Conservation (phyloP, 2,888 invertebrate genomes). For the Colostygia pectinataria region DNA sequence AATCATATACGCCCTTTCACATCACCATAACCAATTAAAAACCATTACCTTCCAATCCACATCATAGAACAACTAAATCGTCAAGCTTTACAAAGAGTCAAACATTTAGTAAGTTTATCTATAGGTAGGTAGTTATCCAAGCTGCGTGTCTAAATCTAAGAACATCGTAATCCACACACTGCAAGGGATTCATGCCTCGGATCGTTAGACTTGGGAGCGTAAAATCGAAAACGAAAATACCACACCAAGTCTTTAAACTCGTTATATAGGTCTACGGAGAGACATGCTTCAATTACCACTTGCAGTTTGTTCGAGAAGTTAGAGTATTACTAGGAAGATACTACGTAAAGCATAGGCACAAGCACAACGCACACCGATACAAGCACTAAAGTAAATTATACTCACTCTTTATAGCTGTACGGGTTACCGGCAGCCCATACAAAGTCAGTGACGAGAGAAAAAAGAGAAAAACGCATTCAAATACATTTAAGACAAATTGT, state of each 20-base stretch:
- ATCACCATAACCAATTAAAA: slow-evolving; percentile 80
- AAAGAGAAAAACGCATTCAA: slow-evolving; percentile 84
- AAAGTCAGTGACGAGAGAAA: slow-evolving; percentile 86
- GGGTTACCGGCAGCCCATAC: slow-evolving; percentile 87
- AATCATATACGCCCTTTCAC: slow-evolving; percentile 76
- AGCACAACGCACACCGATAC: slow-evolving; percentile 79
- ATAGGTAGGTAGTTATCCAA: slow-evolving; percentile 56
- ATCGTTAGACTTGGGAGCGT: slow-evolving; percentile 60
- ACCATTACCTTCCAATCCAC: slow-evolving; percentile 82
- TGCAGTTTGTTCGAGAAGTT: slow-evolving; percentile 74
- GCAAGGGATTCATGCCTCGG: slow-evolving; percentile 77
- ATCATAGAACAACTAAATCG: slow-evolving; percentile 78
- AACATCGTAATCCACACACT: slow-evolving; percentile 65
- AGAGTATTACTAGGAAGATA: slow-evolving; percentile 70
- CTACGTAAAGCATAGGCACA: slow-evolving; percentile 78
- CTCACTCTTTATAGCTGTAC: slow-evolving; percentile 87
- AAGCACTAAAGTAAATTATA: slow-evolving; percentile 85
- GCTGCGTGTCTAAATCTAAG: slow-evolving; percentile 71
- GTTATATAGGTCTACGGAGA: slow-evolving; percentile 52
- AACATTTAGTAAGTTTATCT: slow-evolving; percentile 76
- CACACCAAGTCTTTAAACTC: slow-evolving; percentile 64
- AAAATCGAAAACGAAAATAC: slow-evolving; percentile 44
- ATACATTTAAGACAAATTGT: slow-evolving; percentile 83
- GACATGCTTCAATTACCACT: slow-evolving; percentile 70
- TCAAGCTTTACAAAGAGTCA: slow-evolving; percentile 78